Conservation (phyloP, 2,113 vertebrate species). For the Athene cunicularia region DNA sequence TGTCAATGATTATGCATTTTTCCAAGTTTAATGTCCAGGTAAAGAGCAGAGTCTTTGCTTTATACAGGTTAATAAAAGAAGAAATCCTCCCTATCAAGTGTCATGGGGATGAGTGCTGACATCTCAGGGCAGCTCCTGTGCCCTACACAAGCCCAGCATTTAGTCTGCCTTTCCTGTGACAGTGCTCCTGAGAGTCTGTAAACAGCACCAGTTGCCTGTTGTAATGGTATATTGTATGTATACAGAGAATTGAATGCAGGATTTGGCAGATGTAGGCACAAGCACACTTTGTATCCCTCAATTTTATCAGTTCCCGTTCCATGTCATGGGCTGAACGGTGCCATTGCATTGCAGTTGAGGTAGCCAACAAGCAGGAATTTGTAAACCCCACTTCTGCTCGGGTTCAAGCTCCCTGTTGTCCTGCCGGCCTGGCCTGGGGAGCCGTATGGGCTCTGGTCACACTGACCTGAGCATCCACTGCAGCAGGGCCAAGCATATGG, state of each 20-base stretch:
- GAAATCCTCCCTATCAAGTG: background rate
- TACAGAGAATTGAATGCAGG: fast-evolving
- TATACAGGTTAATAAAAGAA: background rate
- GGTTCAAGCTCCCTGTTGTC: too few species aligned
- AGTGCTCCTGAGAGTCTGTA: fast-evolving
- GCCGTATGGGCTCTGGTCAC: fast-evolving
- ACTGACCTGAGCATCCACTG: fast-evolving
- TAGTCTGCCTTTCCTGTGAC: background rate
- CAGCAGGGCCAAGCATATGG: fast-evolving
- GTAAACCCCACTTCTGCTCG: fast-evolving
- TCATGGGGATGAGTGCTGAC: too few species aligned
- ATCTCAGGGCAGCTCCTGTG: background rate
- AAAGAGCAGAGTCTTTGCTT: background rate
- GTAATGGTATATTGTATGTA: fast-evolving
- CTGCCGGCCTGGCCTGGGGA: fast-evolving
- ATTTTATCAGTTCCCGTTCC: fast-evolving
- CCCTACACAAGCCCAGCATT: fast-evolving
- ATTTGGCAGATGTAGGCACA: fast-evolving
- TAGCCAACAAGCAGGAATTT: fast-evolving
- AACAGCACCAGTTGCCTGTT: fast-evolving
- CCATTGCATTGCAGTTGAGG: fast-evolving
- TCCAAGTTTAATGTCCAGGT: background rate
- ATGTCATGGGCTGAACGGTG: fast-evolving
- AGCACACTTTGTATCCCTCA: fast-evolving
- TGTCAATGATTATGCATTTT: background rate